These are phyloP conservation scores for Lordiphosa collinella DNA, from an alignment of 1,140 invertebrate genomes.

Conservation along the genomic window DNA sequence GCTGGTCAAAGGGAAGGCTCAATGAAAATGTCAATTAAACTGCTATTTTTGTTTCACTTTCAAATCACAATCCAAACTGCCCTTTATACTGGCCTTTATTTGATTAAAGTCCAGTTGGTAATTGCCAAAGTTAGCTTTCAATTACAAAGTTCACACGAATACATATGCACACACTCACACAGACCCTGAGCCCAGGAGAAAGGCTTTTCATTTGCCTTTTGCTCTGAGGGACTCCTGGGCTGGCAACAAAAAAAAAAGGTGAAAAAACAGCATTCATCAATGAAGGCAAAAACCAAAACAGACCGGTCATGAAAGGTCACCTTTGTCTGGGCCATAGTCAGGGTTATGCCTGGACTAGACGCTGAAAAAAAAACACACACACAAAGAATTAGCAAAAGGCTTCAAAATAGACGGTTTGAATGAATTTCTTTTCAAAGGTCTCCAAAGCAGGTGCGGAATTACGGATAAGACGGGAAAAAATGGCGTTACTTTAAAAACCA, in stretches of 20 bases:
- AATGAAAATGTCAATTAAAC: conserved; percentile 74
- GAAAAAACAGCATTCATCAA: conserved; percentile 17
- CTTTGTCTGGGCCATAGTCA: conserved; percentile 41
- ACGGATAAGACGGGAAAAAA: too few relatives aligned
- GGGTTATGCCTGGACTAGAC: conserved; percentile 43
- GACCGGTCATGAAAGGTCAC: conserved; percentile 50
- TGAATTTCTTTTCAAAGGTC: conserved; percentile 12
- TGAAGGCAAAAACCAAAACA: conserved; percentile 5
- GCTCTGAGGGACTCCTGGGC: conserved; percentile 34
- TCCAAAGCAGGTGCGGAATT: too few relatives aligned
- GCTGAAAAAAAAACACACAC: background rate
- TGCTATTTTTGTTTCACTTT: conserved; percentile 58
- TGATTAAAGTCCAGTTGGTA: conserved; percentile 69
- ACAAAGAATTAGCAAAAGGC: conserved; percentile 49
- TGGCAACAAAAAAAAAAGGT: conserved; percentile 5
- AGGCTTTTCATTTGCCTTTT: conserved; percentile 62
- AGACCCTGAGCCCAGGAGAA: conserved; percentile 30
- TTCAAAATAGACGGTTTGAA: conserved; percentile 49
- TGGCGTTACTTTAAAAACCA: too few relatives aligned
- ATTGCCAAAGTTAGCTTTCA: conserved; percentile 77
- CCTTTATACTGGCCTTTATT: conserved; percentile 28
- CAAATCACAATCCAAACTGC: conserved; percentile 29
- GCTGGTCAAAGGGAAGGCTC: conserved; percentile 31
- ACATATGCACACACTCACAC: conserved; percentile 6
- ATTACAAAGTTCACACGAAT: conserved; percentile 63